These are phyloP conservation scores for Acronicta psi DNA, from an alignment of 2,888 invertebrate species.

Conservation along the genomic window DNA sequence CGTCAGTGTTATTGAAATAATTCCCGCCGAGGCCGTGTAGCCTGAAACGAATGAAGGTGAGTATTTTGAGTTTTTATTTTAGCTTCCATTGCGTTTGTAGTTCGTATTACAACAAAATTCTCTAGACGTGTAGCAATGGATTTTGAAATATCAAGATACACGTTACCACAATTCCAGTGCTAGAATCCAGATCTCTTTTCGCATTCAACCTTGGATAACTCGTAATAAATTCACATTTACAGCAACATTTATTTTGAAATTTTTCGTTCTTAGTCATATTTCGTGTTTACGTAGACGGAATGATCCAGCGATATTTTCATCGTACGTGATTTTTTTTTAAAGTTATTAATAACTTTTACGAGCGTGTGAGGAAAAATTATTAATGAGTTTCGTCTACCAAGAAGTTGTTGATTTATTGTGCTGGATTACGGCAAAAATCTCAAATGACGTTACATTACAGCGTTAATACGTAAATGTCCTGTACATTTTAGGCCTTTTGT, in stretches of 20 bases:
- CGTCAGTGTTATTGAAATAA: slow-evolving; percentile 63
- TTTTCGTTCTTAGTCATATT: slow-evolving; percentile 36
- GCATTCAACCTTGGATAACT: slow-evolving; percentile 38
- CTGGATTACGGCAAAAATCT: neutral
- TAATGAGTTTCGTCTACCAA: slow-evolving; percentile 19
- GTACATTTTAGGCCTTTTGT: too few relatives aligned
- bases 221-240: slow-evolving; percentile 50
- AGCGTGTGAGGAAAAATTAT: slow-evolving; percentile 32
- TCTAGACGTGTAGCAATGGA: slow-evolving; percentile 29
- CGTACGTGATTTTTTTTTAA: slow-evolving; percentile 21
- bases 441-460: neutral
- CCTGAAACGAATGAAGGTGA: slow-evolving; percentile 34
- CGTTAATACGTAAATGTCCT: neutral
- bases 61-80: slow-evolving; percentile 41
- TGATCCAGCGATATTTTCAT: slow-evolving; percentile 28
- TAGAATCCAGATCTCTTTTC: slow-evolving; percentile 36
- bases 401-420: slow-evolving; percentile 10
- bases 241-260: slow-evolving; percentile 37
- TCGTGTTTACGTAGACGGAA: slow-evolving; percentile 41
- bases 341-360: slow-evolving; percentile 37
- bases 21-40: slow-evolving; percentile 41
- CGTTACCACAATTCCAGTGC: slow-evolving; percentile 36
- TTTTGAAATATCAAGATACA: slow-evolving; percentile 34
- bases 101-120: slow-evolving; percentile 13
- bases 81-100: slow-evolving; percentile 32